phyloP scores from a whole-genome alignment of 2,797 vertebrate genomes.

The Otolemur crassicaudatus region DNA sequence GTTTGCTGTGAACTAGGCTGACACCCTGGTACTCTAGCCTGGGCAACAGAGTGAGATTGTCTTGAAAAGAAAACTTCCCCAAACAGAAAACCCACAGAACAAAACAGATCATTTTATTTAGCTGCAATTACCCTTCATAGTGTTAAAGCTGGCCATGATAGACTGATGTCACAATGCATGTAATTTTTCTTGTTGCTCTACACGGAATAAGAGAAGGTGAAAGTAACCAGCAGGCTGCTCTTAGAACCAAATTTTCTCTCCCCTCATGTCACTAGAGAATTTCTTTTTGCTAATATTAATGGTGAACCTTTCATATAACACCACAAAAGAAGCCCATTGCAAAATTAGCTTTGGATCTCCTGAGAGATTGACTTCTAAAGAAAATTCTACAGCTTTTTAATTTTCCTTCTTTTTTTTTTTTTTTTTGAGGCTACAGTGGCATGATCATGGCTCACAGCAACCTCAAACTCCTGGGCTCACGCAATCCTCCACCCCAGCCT shows the following conservation, averaged over 20 bases:
- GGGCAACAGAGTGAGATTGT: too few species aligned
- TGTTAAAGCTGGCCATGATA: constrained; percentile 55
- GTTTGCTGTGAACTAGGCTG: too few species aligned
- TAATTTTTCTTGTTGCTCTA: constrained; percentile 24
- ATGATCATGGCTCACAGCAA: background rate
- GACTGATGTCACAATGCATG: background rate
- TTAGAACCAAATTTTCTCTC: background rate
- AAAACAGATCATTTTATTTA: constrained; percentile 73
- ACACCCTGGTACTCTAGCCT: too few species aligned
- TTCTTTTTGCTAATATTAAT: constrained; percentile 1
- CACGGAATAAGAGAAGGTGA: background rate
- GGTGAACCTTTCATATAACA: background rate
- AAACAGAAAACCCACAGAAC: too few species aligned
- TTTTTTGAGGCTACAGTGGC: background rate
- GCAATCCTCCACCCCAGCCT: background rate
- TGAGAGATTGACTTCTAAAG: constrained; percentile 20
- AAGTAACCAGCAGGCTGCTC: background rate
- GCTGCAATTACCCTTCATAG: background rate
- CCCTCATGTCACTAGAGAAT: background rate
- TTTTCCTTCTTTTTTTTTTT: background rate
- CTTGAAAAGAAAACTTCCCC: too few species aligned
- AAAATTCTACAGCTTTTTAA: background rate
- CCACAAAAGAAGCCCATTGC: background rate
- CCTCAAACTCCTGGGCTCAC: background rate
- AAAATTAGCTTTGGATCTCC: constrained; percentile 9